Conservation (phyloP, 2,113 vertebrate genomes). For the Tichodroma muraria region DNA sequence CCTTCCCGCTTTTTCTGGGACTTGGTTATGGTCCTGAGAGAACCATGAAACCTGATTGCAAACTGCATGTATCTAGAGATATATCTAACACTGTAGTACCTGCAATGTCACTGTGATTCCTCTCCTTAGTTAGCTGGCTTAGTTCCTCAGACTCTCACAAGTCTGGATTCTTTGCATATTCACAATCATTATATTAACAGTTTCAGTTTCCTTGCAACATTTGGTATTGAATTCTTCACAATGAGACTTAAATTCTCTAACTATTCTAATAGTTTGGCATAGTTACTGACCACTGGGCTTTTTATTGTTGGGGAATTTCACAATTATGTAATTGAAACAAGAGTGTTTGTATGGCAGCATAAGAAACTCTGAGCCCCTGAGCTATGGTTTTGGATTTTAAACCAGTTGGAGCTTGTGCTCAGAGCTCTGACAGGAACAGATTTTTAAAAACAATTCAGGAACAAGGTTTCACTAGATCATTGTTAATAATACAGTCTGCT, state of each 20-base stretch:
- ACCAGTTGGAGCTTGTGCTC: background rate
- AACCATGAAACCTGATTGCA: background rate
- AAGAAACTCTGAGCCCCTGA: background rate
- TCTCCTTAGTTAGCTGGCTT: background rate
- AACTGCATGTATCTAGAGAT: background rate
- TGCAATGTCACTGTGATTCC: background rate
- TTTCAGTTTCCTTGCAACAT: background rate
- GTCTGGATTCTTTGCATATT: background rate
- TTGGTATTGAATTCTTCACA: background rate
- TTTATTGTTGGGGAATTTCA: background rate
- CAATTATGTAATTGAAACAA: background rate
- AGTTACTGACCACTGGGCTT: background rate
- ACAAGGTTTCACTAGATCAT: background rate
- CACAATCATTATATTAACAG: background rate
- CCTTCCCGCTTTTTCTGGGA: background rate
- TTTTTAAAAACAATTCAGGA: background rate
- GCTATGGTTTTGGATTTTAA: background rate
- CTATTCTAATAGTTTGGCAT: background rate
- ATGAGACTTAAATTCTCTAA: background rate
- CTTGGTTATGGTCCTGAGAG: background rate
- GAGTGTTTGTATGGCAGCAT: background rate
- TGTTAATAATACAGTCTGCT: background rate
- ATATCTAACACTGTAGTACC: background rate
- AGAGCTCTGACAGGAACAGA: background rate
- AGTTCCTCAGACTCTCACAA: background rate